A percentile compares a stretch with the other conserved stretches of the same genome.
Conservation (phyloP, 2,113 vertebrate species). For the Microtus montanus region DNA sequence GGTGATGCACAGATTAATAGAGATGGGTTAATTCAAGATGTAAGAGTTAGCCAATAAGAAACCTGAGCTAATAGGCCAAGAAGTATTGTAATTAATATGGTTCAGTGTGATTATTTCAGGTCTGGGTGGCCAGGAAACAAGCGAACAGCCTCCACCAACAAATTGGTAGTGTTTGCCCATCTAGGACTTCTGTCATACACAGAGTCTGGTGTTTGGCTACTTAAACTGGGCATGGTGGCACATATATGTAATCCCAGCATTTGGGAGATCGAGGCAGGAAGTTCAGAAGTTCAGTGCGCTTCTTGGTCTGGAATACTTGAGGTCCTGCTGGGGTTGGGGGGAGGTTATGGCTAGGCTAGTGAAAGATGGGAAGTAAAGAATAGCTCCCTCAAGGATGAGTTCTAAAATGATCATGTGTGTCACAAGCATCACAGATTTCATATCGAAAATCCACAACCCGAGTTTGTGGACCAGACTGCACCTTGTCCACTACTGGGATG, state of each 20-base stretch:
- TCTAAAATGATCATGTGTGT: not conserved
- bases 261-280: not conserved
- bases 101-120: no score
- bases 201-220: not conserved
- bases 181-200: not conserved
- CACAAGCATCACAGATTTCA: slow-evolving; percentile 57
- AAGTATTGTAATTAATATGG: no score
- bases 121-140: no score
- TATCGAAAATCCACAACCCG: slow-evolving; percentile 58
- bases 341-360: not conserved
- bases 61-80: no score
- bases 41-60: no score
- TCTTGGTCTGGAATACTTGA: not conserved
- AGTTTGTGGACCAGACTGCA: slow-evolving; percentile 72
- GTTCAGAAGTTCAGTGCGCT: not conserved
- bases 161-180: not conserved
- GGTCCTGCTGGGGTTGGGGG: not conserved
- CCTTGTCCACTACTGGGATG: slow-evolving; percentile 68
- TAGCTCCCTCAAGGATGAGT: not conserved
- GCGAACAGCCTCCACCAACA: no score
- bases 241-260: not conserved
- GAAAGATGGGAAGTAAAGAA: not conserved
- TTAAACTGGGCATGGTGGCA: not conserved
- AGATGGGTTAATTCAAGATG: no score
- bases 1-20: no score